phyloP scores from a whole-genome alignment of 2,888 invertebrate genomes.

The Dryobotodes eremita region DNA sequence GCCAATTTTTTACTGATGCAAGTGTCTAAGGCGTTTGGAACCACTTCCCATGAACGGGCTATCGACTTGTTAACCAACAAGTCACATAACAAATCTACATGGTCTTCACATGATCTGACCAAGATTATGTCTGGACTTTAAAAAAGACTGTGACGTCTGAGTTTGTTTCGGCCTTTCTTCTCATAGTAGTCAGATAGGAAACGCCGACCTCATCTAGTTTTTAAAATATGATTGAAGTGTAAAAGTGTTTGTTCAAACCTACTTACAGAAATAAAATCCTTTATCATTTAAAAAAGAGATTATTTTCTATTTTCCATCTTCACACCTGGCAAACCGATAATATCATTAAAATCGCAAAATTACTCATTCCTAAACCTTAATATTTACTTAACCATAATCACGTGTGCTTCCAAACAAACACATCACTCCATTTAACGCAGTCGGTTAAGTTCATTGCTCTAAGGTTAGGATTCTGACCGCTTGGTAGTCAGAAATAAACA shows the following conservation, averaged over 20 bases:
- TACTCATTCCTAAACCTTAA: neutral
- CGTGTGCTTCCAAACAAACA: constrained; percentile 13
- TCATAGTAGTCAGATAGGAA: too few species aligned
- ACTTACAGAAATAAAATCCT: too few species aligned
- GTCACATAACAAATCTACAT: too few species aligned
- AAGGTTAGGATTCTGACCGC: constrained; percentile 57
- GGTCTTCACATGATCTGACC: too few species aligned
- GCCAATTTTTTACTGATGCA: neutral
- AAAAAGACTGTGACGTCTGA: too few species aligned
- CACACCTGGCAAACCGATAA: neutral
- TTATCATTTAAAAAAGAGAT: neutral
- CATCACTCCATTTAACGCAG: constrained; percentile 24
- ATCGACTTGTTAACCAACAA: too few species aligned
- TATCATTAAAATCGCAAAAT: constrained; percentile 1
- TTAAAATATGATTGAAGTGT: too few species aligned
- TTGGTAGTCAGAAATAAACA: constrained; percentile 66
- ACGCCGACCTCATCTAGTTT: too few species aligned
- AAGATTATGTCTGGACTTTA: too few species aligned
- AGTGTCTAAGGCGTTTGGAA: neutral
- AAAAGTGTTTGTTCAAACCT: too few species aligned
- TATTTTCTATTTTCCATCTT: neutral
- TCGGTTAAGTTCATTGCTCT: constrained; percentile 63
- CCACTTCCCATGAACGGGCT: too few species aligned
- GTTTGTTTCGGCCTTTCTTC: too few species aligned
- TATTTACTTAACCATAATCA: constrained; percentile 6